These are phyloP conservation scores for Trilocha varians DNA, from an alignment of 2,888 invertebrate genomes.

Conservation along the genomic window DNA sequence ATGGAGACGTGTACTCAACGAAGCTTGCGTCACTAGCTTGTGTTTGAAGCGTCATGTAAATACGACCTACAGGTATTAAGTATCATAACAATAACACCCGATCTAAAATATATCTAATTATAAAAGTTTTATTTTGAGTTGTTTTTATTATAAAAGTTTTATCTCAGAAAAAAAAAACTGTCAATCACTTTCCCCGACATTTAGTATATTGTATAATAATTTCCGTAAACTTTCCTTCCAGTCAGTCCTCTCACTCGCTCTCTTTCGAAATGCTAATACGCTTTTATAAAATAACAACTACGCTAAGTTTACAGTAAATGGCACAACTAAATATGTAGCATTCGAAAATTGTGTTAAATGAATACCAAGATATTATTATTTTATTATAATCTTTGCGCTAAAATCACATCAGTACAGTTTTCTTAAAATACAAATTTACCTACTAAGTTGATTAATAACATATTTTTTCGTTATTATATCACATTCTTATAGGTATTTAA, in stretches of 20 bases:
- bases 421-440: conserved; percentile 38
- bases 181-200: too few species aligned
- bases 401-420: conserved; percentile 65
- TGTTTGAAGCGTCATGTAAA: too few species aligned
- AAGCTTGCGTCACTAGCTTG: too few species aligned
- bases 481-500: conserved; percentile 26
- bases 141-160: too few species aligned
- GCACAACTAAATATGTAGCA: conserved; percentile 60
- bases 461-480: conserved; percentile 29
- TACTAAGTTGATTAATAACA: conserved; percentile 31
- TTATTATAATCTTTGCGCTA: conserved; percentile 59
- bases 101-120: too few species aligned
- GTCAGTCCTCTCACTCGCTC: conserved; percentile 1
- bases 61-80: too few species aligned
- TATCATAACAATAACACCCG: too few species aligned
- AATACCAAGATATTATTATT: conserved; percentile 28
- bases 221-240: background rate
- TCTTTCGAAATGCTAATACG: conserved; percentile 31
- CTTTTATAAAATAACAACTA: conserved; percentile 24
- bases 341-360: conserved; percentile 37
- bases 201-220: too few species aligned
- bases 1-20: too few species aligned
- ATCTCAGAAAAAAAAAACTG: too few species aligned
- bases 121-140: too few species aligned
- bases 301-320: conserved; percentile 48